phyloP scores from a whole-genome alignment of 1,140 invertebrate genomes.

The Phymorhynchus buccinoides region DNA sequence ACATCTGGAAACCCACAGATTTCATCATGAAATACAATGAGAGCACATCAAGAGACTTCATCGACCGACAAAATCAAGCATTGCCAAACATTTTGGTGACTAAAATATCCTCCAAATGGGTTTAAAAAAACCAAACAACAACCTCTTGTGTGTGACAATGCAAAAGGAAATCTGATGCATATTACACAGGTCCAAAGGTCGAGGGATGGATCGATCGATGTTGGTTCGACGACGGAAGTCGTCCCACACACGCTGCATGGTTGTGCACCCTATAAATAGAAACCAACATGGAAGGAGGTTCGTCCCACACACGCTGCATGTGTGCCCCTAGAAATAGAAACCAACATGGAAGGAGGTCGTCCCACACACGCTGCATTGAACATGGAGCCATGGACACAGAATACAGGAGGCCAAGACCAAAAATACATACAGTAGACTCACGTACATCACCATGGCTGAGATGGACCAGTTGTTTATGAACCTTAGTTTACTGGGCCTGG shows the following conservation, averaged over 20 bases:
- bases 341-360: slow-evolving; percentile 53
- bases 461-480: no score
- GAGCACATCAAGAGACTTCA: no score
- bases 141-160: no score
- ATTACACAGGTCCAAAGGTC: slow-evolving; percentile 57
- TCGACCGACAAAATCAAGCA: no score
- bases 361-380: slow-evolving; percentile 53
- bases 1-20: no score
- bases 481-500: no score
- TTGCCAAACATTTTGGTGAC: no score
- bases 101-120: no score
- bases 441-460: no score
- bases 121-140: no score
- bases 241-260: slow-evolving; percentile 64
- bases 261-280: slow-evolving; percentile 52
- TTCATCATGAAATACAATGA: no score
- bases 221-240: slow-evolving; percentile 63
- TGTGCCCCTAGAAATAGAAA: slow-evolving; percentile 46
- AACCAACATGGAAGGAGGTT: slow-evolving; percentile 45
- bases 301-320: slow-evolving; percentile 64
- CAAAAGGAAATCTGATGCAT: not conserved
- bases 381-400: not conserved
- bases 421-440: no score
- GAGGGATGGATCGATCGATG: slow-evolving; percentile 57
- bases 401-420: not conserved